Conservation (phyloP, 2,113 vertebrate species). For the Epinephelus lanceolatus region DNA sequence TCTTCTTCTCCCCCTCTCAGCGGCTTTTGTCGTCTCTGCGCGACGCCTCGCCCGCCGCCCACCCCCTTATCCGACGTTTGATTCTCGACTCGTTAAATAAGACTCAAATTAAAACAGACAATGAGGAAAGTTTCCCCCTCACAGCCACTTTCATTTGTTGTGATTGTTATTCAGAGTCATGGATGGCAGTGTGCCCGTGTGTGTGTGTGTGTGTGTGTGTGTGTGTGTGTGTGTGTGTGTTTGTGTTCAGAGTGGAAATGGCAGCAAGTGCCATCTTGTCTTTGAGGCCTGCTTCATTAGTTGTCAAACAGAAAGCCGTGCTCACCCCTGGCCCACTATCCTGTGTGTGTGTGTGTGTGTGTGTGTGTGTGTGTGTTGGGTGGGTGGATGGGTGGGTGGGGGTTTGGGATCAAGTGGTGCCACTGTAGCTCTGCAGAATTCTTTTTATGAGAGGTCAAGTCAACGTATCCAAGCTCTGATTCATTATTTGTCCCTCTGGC, state of each 20-base stretch:
- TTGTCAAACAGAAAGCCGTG: conserved; percentile 68
- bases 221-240: conserved; percentile 32
- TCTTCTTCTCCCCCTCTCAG: conserved; percentile 73
- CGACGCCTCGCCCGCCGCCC: conserved; percentile 62
- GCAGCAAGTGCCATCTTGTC: conserved; percentile 62
- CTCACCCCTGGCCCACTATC: conserved; percentile 49
- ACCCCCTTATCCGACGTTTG: conserved; percentile 74
- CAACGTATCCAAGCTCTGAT: conserved; percentile 47
- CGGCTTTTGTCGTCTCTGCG: conserved; percentile 80
- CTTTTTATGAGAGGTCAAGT: conserved; percentile 61
- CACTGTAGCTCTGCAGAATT: conserved; percentile 44
- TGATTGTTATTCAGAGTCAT: conserved; percentile 80
- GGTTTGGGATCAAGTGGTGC: conserved; percentile 62
- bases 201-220: conserved; percentile 28
- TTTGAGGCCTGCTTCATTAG: conserved; percentile 76
- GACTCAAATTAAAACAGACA: conserved; percentile 89
- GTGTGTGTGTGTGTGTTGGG: conserved; percentile 26
- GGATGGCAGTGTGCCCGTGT: conserved; percentile 39
- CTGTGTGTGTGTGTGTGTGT: conserved; percentile 5
- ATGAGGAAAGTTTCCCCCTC: conserved; percentile 81
- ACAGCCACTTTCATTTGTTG: conserved; percentile 79
- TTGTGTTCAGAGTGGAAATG: conserved; percentile 59
- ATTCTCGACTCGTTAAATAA: conserved; percentile 85
- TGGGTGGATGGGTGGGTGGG: conserved; percentile 3
- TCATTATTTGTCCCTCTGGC: conserved; percentile 55